Base-by-base conservation (phyloP, 37 sponge, comb jelly and placozoan genomes). In the Chondrilla cf. caribensis region DNA sequence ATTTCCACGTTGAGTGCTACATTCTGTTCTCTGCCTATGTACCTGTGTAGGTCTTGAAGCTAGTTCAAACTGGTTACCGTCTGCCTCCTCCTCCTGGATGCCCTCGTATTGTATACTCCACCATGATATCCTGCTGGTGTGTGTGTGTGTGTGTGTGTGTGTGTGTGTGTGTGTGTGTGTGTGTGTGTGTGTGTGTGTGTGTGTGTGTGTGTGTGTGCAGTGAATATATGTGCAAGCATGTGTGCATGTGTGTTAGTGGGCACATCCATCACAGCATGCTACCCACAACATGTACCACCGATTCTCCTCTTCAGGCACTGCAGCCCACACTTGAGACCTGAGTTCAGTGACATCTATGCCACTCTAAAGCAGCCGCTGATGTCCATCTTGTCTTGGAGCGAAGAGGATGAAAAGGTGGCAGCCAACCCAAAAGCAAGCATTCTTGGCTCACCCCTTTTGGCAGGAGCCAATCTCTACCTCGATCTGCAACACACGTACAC, bases 391-490 rank as follows among this genome's bases (percentile, higher is more conserved):
- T 22, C 25, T 5, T 80, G 82, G 77, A 37, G 22, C 5, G 85
- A 81, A 42, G 84, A 82, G 55, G 83, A 81, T 41, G 28, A n/a
- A 7, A 32, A 40, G 18, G 29, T 67, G 68, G 35, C 21, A 2
- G 19, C 29, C 14, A 28, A 82, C 14, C 54, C 31, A 28, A 0
- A 35, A 41, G 64, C 58, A 38, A 76, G 54, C 8, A 6, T 58
- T 25, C 57, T 91, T 0, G 91, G 91, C 15, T 82, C 78, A 70
- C 87, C 85, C 17, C 78, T 91, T 54, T 78, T 83, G 17, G 39
- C 79, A n/a, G 87, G 82, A 32, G 29, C 22, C 5, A 26, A 75
- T 58, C 85, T 91, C 40, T 87, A 87, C 78, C 11, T 26, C 5
- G 83, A 81, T 39, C 64, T 91, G 21, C 91, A 91, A 75, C 35